Evolutionary conservation across 35 echinoderm and acorn worm genomes (phyloP), one percentile per base, ranked within the genome.

Genomic region (Amphiura filiformis): DNA sequence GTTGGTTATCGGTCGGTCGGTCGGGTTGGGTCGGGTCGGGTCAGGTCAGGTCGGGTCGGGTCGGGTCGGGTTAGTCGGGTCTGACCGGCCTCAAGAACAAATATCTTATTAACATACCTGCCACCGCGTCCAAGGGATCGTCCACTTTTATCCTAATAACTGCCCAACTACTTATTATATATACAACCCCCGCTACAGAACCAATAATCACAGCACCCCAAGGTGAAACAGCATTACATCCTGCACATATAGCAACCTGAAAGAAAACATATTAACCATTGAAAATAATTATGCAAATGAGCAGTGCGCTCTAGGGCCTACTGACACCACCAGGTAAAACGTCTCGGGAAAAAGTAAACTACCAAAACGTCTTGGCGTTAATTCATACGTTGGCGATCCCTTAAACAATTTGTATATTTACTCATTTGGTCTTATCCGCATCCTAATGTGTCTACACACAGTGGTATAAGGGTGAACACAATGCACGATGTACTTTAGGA

Each of bases 221-320:
- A 15, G 87, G 35, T 39, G 78, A 36, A 31, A 93, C 79, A 17
- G 39, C 32, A 57, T 92, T 86, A 38, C 94, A 97, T 0, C 94
- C 94, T 7, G 91, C 94, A 87, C 94, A 97, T 28, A 97, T 97
- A 36, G 94, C 87, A 40, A 97, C 94, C 94, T 96, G 42, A 34
- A 77, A 57, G 57, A 31, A 34, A 49, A 84, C 32, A 32, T 44
- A 14, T 3, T 31, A 37, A 79, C n/a, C n/a, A n/a, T n/a, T 18
- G 32, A 49, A 56, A 64, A 84, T 84, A 2, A 38, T 26, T 82
- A 82, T 82, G 13, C 31, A 18, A 40, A n/a, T 34, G 44, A 52
- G 7, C 44, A 7, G 44, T 11, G 44, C 7, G 7, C 7, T 52
- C 7, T 7, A 52, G 20, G 20, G 20, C 44, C 20, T 52, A 7